Percentiles rank a stretch among this genome's conserved stretches.
These are phyloP conservation scores for Creontiades dilutus DNA, from an alignment of 2,888 invertebrate genomes.

Conservation along the genomic window DNA sequence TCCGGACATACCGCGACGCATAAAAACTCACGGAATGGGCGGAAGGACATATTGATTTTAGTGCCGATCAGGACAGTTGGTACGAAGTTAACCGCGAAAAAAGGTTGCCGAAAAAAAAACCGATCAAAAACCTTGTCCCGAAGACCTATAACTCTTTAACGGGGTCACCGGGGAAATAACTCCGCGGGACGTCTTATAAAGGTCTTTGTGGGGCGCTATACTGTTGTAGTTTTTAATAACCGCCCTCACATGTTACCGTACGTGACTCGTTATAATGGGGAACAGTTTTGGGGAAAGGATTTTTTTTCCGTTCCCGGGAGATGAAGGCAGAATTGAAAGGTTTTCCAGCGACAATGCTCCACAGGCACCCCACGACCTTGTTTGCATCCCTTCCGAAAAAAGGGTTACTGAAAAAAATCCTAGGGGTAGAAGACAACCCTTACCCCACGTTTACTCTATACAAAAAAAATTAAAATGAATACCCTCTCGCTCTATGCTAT, in stretches of 20 bases:
- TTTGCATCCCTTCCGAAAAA: conserved; percentile 50
- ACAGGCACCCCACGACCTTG: conserved; percentile 30
- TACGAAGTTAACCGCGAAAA: conserved; percentile 2
- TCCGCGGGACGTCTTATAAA: conserved; percentile 14
- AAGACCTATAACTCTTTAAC: conserved; percentile 18
- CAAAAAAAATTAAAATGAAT: conserved; percentile 50
- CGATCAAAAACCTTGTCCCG: not conserved
- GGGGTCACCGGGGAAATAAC: conserved; percentile 15
- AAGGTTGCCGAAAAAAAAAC: not conserved
- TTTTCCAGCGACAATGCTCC: not conserved
- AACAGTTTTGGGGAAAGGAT: conserved; percentile 34
- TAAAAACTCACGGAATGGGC: not conserved
- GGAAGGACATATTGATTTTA: not conserved
- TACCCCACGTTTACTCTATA: not conserved
- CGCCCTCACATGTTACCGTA: conserved; percentile 25
- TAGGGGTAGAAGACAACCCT: conserved; percentile 18
- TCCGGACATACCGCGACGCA: not conserved
- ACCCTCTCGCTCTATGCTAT: not conserved
- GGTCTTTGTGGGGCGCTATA: not conserved
- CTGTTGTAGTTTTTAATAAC: conserved; percentile 26
- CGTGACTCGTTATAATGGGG: conserved; percentile 49
- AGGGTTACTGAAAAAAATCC: conserved; percentile 46
- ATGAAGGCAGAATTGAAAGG: conserved; percentile 42
- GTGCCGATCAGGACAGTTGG: not conserved
- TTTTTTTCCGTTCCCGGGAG: conserved; percentile 1